phyloP scores from a whole-genome alignment of 1,140 invertebrate species.

The Brachionus manjavacas region DNA sequence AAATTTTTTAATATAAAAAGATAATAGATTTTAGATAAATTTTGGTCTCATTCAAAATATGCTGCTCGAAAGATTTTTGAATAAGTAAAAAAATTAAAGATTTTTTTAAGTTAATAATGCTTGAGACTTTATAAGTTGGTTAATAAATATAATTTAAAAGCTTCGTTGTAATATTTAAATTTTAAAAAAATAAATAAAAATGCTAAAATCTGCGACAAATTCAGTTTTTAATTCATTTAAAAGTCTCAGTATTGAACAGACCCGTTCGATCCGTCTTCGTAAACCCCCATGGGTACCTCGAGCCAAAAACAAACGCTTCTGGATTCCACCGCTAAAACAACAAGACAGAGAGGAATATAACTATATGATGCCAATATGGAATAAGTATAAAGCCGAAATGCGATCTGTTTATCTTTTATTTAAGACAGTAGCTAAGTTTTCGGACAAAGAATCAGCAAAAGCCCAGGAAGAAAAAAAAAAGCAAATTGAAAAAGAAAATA shows the following conservation, averaged over 20 bases:
- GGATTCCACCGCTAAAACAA: neutral
- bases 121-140: no score
- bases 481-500: neutral
- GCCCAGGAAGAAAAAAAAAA: constrained; percentile 23
- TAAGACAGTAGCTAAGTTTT: constrained; percentile 23
- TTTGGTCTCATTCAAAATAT: no score
- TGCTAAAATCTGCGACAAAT: neutral
- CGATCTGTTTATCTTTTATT: constrained; percentile 35
- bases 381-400: constrained; percentile 25
- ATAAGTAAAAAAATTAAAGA: neutral
- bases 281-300: constrained; percentile 24
- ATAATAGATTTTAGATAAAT: no score
- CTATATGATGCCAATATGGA: constrained; percentile 27
- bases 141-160: neutral
- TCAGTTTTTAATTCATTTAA: neutral
- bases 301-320: neutral
- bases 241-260: neutral
- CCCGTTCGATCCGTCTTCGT: neutral
- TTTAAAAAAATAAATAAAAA: neutral
- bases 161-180: neutral
- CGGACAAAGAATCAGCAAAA: constrained; percentile 18
- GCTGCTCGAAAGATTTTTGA: neutral
- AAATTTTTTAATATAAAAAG: no score
- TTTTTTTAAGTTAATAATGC: neutral
- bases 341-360: neutral